Conservation (phyloP, 1,140 invertebrate genomes). For the Trachymyrmex cornetzi region DNA sequence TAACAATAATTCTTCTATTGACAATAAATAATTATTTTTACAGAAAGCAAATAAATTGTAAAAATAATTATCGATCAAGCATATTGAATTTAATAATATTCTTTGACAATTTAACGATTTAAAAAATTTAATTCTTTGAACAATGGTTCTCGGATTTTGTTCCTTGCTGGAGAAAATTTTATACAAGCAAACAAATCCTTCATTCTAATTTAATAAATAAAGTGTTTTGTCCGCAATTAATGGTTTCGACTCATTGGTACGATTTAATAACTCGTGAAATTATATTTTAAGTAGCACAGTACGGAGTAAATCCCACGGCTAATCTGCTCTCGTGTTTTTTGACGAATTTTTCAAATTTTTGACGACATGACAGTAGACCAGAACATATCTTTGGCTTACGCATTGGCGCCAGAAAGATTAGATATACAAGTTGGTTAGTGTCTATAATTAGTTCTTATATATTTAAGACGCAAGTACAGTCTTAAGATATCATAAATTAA, state of each 20-base stretch:
- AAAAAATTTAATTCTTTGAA: neutral
- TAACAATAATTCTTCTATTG: neutral
- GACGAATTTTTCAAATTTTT: slow-evolving; percentile 30
- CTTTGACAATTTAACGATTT: neutral
- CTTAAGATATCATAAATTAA: too few relatives aligned
- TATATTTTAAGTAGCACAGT: slow-evolving; percentile 69
- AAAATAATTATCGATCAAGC: slow-evolving; percentile 9
- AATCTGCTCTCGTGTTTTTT: slow-evolving; percentile 53
- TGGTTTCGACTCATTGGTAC: neutral
- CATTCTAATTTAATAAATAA: slow-evolving; percentile 67
- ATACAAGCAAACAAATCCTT: slow-evolving; percentile 15
- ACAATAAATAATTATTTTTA: slow-evolving; percentile 12
- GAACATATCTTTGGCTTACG: slow-evolving; percentile 21
- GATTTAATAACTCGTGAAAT: slow-evolving; percentile 77
- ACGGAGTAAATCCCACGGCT: slow-evolving; percentile 55
- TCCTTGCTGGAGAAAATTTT: neutral
- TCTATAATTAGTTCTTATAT: too few relatives aligned
- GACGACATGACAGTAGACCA: slow-evolving; percentile 13
- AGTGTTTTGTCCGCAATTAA: slow-evolving; percentile 47
- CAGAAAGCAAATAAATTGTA: slow-evolving; percentile 1
- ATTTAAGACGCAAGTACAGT: too few relatives aligned
- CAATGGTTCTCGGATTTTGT: neutral
- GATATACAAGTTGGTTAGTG: too few relatives aligned
- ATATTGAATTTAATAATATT: neutral
- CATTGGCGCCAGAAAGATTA: neutral